These are phyloP conservation scores for Moxostoma hubbsi DNA, from an alignment of 2,797 vertebrate species.

Conservation along the genomic window DNA sequence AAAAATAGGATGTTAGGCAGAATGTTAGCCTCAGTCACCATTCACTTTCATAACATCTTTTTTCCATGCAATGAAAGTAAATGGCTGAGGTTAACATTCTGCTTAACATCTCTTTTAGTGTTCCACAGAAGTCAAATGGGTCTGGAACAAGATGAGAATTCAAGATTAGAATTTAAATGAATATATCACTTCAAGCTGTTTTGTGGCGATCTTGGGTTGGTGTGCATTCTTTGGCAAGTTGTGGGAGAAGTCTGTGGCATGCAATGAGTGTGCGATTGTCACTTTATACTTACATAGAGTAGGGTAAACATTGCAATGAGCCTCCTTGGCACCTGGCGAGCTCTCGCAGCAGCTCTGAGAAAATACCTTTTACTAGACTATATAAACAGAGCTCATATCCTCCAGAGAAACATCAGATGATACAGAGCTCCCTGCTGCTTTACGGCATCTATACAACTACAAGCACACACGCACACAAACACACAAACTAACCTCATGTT, in stretches of 20 bases:
- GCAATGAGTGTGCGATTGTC: neutral
- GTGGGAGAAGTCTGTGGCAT: constrained; percentile 7
- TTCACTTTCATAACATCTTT: no score
- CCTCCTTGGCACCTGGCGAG: constrained; percentile 54
- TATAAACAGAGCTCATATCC: constrained; percentile 62
- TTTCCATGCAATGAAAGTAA: no score
- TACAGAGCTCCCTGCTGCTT: constrained; percentile 52
- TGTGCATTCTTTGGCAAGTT: neutral
- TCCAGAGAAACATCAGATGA: constrained; percentile 58
- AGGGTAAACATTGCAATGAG: constrained; percentile 42
- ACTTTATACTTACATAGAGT: constrained; percentile 22
- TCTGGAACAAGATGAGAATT: no score
- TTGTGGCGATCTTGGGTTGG: neutral
- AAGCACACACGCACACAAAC: constrained; percentile 28
- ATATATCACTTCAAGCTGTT: neutral
- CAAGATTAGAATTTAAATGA: no score
- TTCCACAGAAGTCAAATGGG: no score
- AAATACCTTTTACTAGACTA: constrained; percentile 58
- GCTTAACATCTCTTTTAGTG: no score
- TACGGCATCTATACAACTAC: constrained; percentile 37
- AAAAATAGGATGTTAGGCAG: no score
- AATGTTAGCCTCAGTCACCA: no score
- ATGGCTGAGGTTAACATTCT: no score
- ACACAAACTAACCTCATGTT: constrained; percentile 49
- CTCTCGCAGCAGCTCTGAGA: constrained; percentile 50